Evolutionary conservation across 2,888 invertebrate genomes (phyloP), one percentile per base, ranked within the genome.

Genomic region (Tanypteryx hageni): DNA sequence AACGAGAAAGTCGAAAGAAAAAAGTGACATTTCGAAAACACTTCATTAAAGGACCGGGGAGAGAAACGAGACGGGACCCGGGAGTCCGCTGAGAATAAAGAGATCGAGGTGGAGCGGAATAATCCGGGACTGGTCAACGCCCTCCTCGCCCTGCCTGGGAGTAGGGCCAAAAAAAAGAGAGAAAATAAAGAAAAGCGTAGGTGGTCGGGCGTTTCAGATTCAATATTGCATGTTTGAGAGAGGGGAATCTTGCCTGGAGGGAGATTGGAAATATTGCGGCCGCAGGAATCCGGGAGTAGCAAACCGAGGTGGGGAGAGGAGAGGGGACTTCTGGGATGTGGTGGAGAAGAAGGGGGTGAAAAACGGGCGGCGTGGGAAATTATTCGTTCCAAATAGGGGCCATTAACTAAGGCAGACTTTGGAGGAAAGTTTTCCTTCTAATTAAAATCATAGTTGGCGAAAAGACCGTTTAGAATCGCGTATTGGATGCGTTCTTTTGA

Each of bases 261-360:
- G 22, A 76, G 76, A 76, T 76, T 76, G 76, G 76, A 27, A 76
- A 76, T 76, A 68, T 68, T 68, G 68, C 18, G 22, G 68, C 76
- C 76, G 76, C 22, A 27, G 27, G 76, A 76, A 76, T 76, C n/a
- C 7, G n/a, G 13, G 18, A 22, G 68, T 68, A 68, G 68, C n/a
- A 68, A 4, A 68, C 68, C 68, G 68, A 22, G 22, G n/a, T n/a
- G n/a, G n/a, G 68, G 68, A 68, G 18, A 18, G 68, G 18, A 16
- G 68, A 9, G 68, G 9, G 22, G 18, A 68, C 18, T 22, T 22
- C 44, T 44, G 44, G 44, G n/a, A n/a, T 44, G 44, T 68, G n/a
- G 68, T 13, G 68, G 68, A 64, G n/a, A 64, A 7, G 64, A 64
- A 64, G 64, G 14, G 61, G 13, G 5, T 18, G 64, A 64, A 64